Base-by-base conservation (phyloP, 2,113 vertebrate species). In the Balaeniceps rex region DNA sequence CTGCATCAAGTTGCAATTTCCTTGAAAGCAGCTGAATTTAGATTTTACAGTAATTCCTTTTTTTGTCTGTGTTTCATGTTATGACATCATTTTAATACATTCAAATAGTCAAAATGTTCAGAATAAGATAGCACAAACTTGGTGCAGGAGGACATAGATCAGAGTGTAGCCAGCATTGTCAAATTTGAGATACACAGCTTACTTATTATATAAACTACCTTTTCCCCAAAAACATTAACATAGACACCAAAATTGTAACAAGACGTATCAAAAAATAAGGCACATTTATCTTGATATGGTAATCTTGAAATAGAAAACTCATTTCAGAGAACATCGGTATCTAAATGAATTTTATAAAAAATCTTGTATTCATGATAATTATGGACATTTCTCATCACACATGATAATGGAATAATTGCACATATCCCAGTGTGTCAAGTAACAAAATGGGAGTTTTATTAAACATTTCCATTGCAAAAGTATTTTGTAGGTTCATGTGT, bases 181-280 rank as follows among this genome's bases (percentile, higher is more conserved):
- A 97, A 97, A 97, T 77, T 97, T 95, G 96, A 98, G 91, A 96
- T 68, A 93, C 34, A 98, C 91, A 97, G 94, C 89, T 93, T 96
- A 96, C 90, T 88, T 91, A 94, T 98, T 90, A 95, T 96, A 98
- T 91, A 98, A 98, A 98, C 95, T 87, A 97, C 68, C 63, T 88
- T 81, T 70, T 31, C 85, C 80, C 64, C n/a, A 40, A 87, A 91
- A 93, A 97, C 84, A 97, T 90, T 95, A 97, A 97, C 95, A 96
- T 94, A 96, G 97, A 98, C 97, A 98, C 95, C 90, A 98, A 97
- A 97, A 97, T 95, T 98, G 90, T 98, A 98, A 98, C 97, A 97
- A 98, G 96, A 98, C 94, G 22, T 98, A 98, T 98, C 94, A 97
- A 98, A 98, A 98, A 98, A 98, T 99, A 99, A 99, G 98, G 98